These are phyloP conservation scores for Mactra quadrangularis DNA, from an alignment of 1,140 invertebrate genomes.

Conservation along the genomic window DNA sequence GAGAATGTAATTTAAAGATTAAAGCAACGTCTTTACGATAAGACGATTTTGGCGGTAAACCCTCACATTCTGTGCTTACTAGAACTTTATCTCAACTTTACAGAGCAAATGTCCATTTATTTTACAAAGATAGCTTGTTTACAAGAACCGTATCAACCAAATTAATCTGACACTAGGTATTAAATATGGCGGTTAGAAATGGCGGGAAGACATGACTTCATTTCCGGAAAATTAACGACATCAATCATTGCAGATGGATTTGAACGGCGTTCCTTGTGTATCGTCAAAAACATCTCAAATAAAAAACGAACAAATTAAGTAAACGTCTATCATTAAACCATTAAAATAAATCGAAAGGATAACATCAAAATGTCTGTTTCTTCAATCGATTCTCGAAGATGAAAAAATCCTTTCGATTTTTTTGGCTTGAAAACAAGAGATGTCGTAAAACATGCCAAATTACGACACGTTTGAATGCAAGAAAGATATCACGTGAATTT, in stretches of 20 bases:
- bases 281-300: conserved; percentile 17
- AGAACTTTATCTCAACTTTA: conserved; percentile 48
- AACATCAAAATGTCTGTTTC: too few relatives aligned
- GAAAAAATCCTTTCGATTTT: too few relatives aligned
- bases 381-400: too few relatives aligned
- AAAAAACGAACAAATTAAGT: conserved; percentile 37
- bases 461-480: too few relatives aligned
- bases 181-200: conserved; percentile 60
- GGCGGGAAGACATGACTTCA: conserved; percentile 48
- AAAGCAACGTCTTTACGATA: conserved; percentile 57
- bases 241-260: conserved; percentile 31
- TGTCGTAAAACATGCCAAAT: too few relatives aligned
- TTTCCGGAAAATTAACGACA: conserved; percentile 57
- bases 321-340: conserved; percentile 40
- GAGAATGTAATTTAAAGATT: conserved; percentile 62
- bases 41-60: conserved; percentile 59
- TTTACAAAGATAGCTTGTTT: conserved; percentile 48
- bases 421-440: too few relatives aligned
- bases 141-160: conserved; percentile 44
- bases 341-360: conserved; percentile 11
- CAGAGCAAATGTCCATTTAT: conserved; percentile 63
- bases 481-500: too few relatives aligned
- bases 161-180: conserved; percentile 59
- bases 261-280: conserved; percentile 36
- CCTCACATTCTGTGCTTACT: conserved; percentile 47